Conservation (phyloP, 2,888 invertebrate species). For the Trachelus tabidus region DNA sequence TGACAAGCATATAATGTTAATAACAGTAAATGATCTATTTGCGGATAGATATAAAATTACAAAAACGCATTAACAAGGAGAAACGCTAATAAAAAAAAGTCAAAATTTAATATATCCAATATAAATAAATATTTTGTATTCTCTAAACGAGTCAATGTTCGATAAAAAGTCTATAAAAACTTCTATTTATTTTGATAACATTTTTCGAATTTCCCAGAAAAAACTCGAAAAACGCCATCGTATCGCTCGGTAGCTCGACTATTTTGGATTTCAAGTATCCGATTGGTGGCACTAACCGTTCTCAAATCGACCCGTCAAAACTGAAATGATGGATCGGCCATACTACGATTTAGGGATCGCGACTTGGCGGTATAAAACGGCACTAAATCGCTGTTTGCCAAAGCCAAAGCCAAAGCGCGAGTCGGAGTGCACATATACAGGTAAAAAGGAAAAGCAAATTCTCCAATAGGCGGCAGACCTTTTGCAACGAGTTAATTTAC, state of each 20-base stretch:
- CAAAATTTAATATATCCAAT: background rate
- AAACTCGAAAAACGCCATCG: background rate
- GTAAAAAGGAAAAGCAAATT: background rate
- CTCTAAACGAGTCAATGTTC: background rate
- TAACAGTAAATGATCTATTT: background rate
- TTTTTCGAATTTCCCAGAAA: background rate
- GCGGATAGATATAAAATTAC: background rate
- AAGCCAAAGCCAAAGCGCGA: background rate
- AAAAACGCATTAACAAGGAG: background rate
- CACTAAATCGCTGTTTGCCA: slow-evolving; percentile 36
- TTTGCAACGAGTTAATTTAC: background rate
- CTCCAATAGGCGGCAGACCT: background rate
- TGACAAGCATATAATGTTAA: background rate
- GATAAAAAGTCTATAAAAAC: too few species aligned
- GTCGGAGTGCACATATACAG: background rate
- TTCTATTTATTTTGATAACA: background rate
- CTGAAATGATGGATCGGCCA: slow-evolving; percentile 57
- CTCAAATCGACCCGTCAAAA: slow-evolving; percentile 54
- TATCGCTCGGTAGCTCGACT: background rate
- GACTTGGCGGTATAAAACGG: slow-evolving; percentile 45
- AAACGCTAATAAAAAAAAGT: background rate
- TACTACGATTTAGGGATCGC: slow-evolving; percentile 48
- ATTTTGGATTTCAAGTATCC: background rate
- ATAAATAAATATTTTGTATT: background rate
- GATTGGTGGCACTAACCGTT: slow-evolving; percentile 2